phyloP scores from a whole-genome alignment of 2,888 invertebrate genomes.

The Microctonus hyperodae region DNA sequence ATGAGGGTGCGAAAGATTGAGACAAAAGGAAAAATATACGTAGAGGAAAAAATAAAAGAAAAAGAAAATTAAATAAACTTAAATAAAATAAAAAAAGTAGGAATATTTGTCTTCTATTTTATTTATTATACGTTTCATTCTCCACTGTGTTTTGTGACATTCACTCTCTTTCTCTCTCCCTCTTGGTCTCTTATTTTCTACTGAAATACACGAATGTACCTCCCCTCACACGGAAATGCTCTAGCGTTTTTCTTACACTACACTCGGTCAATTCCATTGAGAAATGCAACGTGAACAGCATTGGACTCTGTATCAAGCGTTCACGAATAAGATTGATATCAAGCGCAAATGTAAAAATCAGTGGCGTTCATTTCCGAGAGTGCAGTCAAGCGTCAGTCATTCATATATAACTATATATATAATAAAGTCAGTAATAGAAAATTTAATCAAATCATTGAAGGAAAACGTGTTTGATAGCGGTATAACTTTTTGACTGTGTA shows the following conservation, averaged over 20 bases:
- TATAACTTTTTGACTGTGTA: neutral
- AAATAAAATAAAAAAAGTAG: neutral
- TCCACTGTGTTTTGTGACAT: neutral
- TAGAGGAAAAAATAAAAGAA: neutral
- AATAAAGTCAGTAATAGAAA: neutral
- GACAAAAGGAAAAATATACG: neutral
- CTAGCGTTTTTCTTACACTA: neutral
- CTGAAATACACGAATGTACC: neutral
- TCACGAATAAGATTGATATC: slow-evolving; percentile 5
- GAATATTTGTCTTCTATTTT: neutral
- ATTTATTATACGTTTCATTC: neutral
- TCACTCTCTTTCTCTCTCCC: neutral
- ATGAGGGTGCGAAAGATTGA: neutral
- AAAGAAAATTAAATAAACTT: neutral
- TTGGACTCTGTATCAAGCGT: slow-evolving; percentile 3
- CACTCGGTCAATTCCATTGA: slow-evolving; percentile 4
- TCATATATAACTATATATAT: neutral
- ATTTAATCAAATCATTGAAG: slow-evolving; percentile 13
- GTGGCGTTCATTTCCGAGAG: slow-evolving; percentile 18
- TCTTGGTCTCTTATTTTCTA: too few species aligned
- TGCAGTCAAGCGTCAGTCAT: neutral
- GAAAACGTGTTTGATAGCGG: slow-evolving; percentile 6
- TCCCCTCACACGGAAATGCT: neutral
- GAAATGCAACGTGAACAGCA: slow-evolving; percentile 6
- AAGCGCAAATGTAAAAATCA: slow-evolving; percentile 10